Conservation (phyloP, 1,140 invertebrate species). For the Globodera rostochiensis region DNA sequence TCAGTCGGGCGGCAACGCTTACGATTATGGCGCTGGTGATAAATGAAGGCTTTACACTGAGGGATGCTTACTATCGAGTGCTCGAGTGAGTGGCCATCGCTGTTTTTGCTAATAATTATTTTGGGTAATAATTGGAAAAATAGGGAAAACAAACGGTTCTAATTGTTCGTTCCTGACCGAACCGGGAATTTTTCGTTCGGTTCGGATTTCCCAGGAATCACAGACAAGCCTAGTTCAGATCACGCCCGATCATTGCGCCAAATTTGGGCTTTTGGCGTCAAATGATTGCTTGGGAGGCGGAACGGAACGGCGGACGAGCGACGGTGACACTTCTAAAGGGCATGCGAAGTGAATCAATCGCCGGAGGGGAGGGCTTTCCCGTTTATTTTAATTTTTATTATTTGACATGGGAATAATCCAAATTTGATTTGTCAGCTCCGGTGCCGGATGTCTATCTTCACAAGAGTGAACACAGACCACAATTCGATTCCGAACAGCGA, state of each 20-base stretch:
- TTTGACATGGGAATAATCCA: background rate
- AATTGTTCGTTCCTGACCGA: too few species aligned
- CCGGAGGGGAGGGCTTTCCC: background rate
- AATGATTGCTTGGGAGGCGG: slow-evolving; percentile 76
- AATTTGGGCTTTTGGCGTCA: slow-evolving; percentile 87
- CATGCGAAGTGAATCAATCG: slow-evolving; percentile 29
- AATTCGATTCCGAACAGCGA: background rate
- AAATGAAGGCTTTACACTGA: slow-evolving; percentile 75
- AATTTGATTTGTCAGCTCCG: slow-evolving; percentile 3
- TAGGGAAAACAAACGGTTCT: too few species aligned
- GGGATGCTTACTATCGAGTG: slow-evolving; percentile 78
- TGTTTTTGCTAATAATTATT: too few species aligned
- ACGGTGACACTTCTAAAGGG: slow-evolving; percentile 56
- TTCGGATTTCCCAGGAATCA: background rate
- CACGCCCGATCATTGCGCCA: slow-evolving; percentile 78
- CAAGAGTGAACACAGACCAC: slow-evolving; percentile 7
- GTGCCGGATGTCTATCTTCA: slow-evolving; percentile 25
- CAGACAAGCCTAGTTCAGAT: slow-evolving; percentile 50
- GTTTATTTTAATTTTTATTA: too few species aligned
- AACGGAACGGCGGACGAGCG: slow-evolving; percentile 57
- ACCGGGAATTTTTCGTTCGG: too few species aligned
- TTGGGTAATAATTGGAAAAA: background rate
- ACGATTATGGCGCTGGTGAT: slow-evolving; percentile 85
- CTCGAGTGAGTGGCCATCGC: slow-evolving; percentile 19
- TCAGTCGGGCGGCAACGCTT: slow-evolving; percentile 80